Base-by-base conservation (phyloP, 2,113 vertebrate genomes). In the Glaucomys volans region DNA sequence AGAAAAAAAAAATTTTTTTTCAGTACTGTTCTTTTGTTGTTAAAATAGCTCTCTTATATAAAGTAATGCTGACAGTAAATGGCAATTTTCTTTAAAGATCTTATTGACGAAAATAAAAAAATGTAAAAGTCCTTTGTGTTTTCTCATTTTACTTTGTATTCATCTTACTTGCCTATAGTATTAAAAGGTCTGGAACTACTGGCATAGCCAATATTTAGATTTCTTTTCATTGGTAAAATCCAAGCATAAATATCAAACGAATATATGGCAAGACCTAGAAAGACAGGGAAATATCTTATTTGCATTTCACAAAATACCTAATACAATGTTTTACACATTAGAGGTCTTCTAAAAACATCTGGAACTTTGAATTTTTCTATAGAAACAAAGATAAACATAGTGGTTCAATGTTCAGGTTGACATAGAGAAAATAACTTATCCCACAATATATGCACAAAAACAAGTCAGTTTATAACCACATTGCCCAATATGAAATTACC, bases 91-190 rank as follows among this genome's bases (percentile, higher is more conserved):
- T 93, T 91, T 95, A 71, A 81, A 91, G 64, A 28, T 42, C 44
- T 89, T 80, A 71, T 2, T 92, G 22, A 71, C 24, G 91, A 96
- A 96, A 80, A 24, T 59, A 44, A 62, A 93, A 62, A 93, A 94
- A 84, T 79, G 13, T 62, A 75, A 40, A 2, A 89, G 30, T 86
- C 18, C 6, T 37, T 2, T 81, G 8, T 30, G 24, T 83, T 37
- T 92, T 24, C 54, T 72, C 35, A 14, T 82, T 89, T 88, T 69
- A 50, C 9, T 71, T 74, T 74, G 35, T 57, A 44, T 72, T 95
- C 52, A 54, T n/a, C 87, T 82, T 74, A 93, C 35, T 79, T 62
- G 30, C 40, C 69, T 16, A 87, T 20, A 5, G 76, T 67, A 76
- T 24, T 54, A 17, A 92, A 96, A 91, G 13, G 44, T 54, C n/a